Conservation (phyloP, 1,140 invertebrate species). For the Rhyacophila brunnea region DNA sequence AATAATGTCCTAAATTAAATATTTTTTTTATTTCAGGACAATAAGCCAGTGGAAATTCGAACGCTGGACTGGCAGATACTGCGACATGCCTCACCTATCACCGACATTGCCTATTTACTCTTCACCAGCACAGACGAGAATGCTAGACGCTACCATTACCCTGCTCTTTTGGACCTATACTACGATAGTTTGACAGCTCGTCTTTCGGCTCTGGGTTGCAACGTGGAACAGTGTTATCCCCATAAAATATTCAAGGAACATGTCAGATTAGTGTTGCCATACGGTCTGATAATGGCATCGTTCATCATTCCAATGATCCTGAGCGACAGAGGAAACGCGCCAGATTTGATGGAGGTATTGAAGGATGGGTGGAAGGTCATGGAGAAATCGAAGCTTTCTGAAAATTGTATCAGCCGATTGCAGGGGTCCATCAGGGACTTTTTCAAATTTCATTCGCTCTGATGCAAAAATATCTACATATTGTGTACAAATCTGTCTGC, state of each 20-base stretch:
- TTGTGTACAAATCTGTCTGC: too few relatives aligned
- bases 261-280: not conserved
- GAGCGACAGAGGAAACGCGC: not conserved
- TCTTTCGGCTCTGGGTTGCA: conserved; percentile 1
- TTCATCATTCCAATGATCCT: conserved; percentile 1
- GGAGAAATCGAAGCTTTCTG: too few relatives aligned
- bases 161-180: conserved; percentile 3
- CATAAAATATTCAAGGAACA: conserved; percentile 1
- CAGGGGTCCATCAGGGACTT: too few relatives aligned
- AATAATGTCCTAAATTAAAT: too few relatives aligned
- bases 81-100: conserved; percentile 2
- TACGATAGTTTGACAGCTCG: not conserved
- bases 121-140: conserved; percentile 10
- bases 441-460: too few relatives aligned
- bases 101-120: conserved; percentile 8
- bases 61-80: conserved; percentile 14
- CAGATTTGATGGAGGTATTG: not conserved
- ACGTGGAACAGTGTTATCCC: conserved; percentile 5
- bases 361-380: not conserved
- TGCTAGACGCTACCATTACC: not conserved
- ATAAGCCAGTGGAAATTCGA: not conserved
- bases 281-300: not conserved
- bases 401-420: too few relatives aligned
- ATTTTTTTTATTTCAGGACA: conserved; percentile 15
- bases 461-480: too few relatives aligned